Conservation (phyloP, 1,140 invertebrate species). For the Trichomalopsis sarcophagae region DNA sequence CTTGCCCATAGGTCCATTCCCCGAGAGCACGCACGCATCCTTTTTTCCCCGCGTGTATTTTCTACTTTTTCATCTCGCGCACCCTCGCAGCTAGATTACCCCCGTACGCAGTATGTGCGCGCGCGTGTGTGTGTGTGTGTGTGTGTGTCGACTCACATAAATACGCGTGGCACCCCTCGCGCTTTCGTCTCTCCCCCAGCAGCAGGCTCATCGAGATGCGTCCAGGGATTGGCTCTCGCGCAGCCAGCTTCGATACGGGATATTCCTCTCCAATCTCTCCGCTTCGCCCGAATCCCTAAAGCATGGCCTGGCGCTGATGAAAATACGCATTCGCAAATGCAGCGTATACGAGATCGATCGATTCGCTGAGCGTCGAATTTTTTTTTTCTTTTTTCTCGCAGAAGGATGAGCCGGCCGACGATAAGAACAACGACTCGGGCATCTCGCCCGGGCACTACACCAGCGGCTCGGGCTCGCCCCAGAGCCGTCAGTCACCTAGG, state of each 20-base stretch:
- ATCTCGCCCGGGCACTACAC: conserved; percentile 61
- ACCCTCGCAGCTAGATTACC: background rate
- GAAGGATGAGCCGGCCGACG: conserved; percentile 58
- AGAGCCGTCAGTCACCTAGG: conserved; percentile 57
- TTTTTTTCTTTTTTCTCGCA: conserved; percentile 34
- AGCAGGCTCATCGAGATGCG: background rate
- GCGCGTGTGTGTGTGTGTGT: background rate
- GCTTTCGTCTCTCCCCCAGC: background rate
- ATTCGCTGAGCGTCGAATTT: background rate
- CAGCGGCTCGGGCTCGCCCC: conserved; percentile 58
- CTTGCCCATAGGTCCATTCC: conserved; percentile 20
- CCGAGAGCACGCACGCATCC: conserved; percentile 8
- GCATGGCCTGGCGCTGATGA: background rate
- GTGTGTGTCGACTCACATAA: background rate
- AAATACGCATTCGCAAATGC: conserved; percentile 21
- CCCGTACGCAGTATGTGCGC: background rate
- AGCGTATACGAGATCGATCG: background rate
- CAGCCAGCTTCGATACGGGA: background rate
- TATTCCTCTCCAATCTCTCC: conserved; percentile 17
- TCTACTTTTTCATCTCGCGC: conserved; percentile 17
- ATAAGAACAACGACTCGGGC: conserved; percentile 61
- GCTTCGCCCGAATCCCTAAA: background rate
- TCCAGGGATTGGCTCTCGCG: background rate
- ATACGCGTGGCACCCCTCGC: background rate
- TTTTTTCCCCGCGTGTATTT: conserved; percentile 21